Conservation (phyloP, 2,797 vertebrate species). For the Salarias fasciatus region DNA sequence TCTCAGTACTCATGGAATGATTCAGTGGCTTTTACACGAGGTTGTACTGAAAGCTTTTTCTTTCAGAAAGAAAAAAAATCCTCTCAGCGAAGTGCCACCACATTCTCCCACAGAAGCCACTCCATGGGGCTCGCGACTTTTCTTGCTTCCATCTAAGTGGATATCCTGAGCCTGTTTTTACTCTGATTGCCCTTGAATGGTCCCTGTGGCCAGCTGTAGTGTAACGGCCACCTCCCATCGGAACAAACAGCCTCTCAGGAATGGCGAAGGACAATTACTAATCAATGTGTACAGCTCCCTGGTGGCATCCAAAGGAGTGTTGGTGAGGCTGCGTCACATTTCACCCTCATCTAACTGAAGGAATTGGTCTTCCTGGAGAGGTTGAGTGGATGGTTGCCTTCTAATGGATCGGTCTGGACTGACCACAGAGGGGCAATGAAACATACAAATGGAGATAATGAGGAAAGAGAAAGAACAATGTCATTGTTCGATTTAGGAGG, state of each 20-base stretch:
- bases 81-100: not conserved
- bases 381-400: conserved; percentile 28
- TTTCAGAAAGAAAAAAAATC: conserved; percentile 10
- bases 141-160: conserved; percentile 53
- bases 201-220: conserved; percentile 63
- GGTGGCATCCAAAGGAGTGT: conserved; percentile 51
- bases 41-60: conserved; percentile 23
- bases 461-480: too few species aligned
- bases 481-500: not conserved
- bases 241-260: conserved; percentile 63
- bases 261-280: conserved; percentile 61
- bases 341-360: conserved; percentile 32
- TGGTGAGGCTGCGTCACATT: conserved; percentile 54
- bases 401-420: conserved; percentile 40
- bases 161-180: conserved; percentile 61
- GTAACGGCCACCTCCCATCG: conserved; percentile 59
- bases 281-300: conserved; percentile 67
- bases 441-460: not conserved
- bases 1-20: not conserved
- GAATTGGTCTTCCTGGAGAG: conserved; percentile 30
- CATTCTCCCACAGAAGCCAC: conserved; percentile 24
- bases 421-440: conserved; percentile 30
- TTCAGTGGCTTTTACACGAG: conserved; percentile 7
- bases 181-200: conserved; percentile 69
- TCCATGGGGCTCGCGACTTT: conserved; percentile 2